Base-by-base conservation (phyloP, 2,888 invertebrate species). In the Ichneumoninae sp. region DNA sequence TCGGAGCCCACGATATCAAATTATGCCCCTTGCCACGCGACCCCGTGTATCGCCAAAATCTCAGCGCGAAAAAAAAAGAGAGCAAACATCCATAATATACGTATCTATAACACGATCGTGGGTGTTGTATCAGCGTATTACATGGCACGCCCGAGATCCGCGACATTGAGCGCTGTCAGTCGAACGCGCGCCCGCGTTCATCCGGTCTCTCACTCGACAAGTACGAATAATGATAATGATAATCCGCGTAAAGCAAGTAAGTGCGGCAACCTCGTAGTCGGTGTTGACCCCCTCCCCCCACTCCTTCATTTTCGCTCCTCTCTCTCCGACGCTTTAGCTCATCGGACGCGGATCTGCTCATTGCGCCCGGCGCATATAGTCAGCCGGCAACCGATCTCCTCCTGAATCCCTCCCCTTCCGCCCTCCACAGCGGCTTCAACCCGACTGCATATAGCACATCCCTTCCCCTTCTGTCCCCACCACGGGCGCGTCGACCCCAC, bases 221-320 rank as follows among this genome's bases (percentile, higher is more conserved):
- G 89, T 88, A 88, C 88, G 88, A 90, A 91, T 90, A 90, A 92
- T 90, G 90, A 91, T 91, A 91, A 92, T 92, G 90, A 89, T 91
- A 91, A 92, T 91, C 90, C 89, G 88, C 88, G 90, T 90, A 89
- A 90, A 89, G 90, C 90, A 89, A 91, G 90, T 91, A 91, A 91
- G 91, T 90, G 91, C 90, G 90, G 91, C 90, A 91, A 91, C 90
- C 90, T 91, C 87, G 88, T 89, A 86, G 72, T 88, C 75, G 40
- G 69, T 68, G 69, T 40, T 62, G 75, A 70, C 60, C 47, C 62
- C 62, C 57, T 30, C 66, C 44, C 44, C 44, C 16, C 44, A 40
- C 40, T 33, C 33, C 13, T 22, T 36, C 57, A 57, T 69, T 72
- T 60, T 77, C 30, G 40, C 44, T 47, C 54, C 52, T 72, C 75